Conservation (phyloP, 2,113 vertebrate genomes). For the Ciconia maguari region DNA sequence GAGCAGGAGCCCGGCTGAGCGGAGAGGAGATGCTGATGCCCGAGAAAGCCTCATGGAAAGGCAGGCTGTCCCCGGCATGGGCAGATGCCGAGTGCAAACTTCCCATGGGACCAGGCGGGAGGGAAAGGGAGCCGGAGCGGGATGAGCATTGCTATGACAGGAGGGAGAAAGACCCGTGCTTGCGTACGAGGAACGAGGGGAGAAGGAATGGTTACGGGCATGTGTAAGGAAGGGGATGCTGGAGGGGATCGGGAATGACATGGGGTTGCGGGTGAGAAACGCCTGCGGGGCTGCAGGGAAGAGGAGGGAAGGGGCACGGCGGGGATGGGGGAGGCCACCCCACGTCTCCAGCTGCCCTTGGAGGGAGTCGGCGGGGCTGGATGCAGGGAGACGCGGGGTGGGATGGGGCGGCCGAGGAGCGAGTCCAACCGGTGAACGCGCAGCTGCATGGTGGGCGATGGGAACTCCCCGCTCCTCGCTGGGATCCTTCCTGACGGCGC, state of each 20-base stretch:
- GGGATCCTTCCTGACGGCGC: neutral
- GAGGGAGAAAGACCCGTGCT: neutral
- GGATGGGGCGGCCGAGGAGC: rapidly evolving
- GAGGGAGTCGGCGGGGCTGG: rapidly evolving
- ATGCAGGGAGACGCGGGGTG: rapidly evolving
- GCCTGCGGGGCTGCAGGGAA: neutral
- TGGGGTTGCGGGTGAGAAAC: rapidly evolving
- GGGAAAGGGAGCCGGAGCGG: neutral
- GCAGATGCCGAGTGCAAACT: rapidly evolving
- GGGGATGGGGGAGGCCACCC: neutral
- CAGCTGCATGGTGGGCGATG: neutral
- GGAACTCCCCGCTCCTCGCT: rapidly evolving
- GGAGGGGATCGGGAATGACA: rapidly evolving
- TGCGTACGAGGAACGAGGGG: rapidly evolving
- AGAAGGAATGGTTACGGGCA: neutral
- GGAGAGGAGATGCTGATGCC: neutral
- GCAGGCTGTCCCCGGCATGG: neutral
- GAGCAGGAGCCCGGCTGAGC: neutral
- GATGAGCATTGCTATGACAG: rapidly evolving
- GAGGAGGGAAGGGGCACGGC: neutral
- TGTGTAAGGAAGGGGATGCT: neutral
- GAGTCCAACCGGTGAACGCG: rapidly evolving
- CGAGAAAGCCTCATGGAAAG: neutral
- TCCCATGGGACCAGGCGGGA: rapidly evolving
- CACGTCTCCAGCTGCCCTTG: neutral